Base-by-base conservation (phyloP, 2,888 invertebrate species). In the Torymus aiolomorphi region DNA sequence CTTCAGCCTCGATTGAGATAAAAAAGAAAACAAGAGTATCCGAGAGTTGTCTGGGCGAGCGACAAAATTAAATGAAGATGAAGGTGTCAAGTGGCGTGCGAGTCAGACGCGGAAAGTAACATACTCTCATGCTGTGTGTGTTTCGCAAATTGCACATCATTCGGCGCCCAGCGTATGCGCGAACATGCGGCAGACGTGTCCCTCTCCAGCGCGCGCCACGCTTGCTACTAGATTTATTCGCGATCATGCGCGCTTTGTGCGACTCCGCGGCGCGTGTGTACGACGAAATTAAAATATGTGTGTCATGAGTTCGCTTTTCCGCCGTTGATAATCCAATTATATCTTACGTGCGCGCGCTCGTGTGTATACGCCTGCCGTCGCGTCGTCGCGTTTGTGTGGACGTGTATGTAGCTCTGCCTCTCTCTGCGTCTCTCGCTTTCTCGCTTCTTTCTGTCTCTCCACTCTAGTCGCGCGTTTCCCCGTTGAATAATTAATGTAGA, bases 151-250 rank as follows among this genome's bases (percentile, higher is more conserved):
- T 78, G 72, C 72, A 71, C 59, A 77, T 76, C 56, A 74, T 72
- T 73, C 76, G 51, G 11, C 16, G 69, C 31, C 4, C 67, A 86
- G 83, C 84, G 86, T 88, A 90, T 90, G 89, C 89, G 85, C 81
- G 83, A 86, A 83, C 89, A 89, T 89, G 88, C 87, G 78, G 84
- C 85, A 88, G 88, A 88, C 88, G 86, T 85, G 87, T 88, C 63
- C 66, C 31, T 31, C 31, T 31, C 31, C 31, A 31, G n/a, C n/a
- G 31, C 4, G 31, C 31, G 4, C 31, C 31, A 5, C 31, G 31
- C 31, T 31, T 62, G 62, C 49, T 72, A 71, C 56, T 20, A 79
- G 72, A 78, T 81, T 78, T 82, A 82, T 67, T 73, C 80, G 51
- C 42, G 81, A 65, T 42, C 80, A 80, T 80, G 73, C 80, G 62